Base-by-base conservation (phyloP, 53 echinoderm and acorn worm species). In the Apostichopus leukothele region DNA sequence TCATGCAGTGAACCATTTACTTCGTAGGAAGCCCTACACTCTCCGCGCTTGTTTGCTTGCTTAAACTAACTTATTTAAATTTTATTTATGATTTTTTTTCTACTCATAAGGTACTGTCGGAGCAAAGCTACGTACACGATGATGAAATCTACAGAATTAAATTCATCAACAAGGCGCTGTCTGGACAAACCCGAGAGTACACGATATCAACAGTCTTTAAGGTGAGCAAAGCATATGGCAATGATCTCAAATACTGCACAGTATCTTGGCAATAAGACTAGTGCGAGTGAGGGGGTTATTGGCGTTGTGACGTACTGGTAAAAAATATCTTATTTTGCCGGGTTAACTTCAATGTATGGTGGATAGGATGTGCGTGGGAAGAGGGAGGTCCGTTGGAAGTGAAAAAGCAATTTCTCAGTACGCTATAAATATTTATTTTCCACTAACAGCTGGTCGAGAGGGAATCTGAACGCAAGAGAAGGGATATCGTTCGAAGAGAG, bases 151-250 rank as follows among this genome's bases (percentile, higher is more conserved):
- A 95, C 80, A 87, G 90, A 71, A 91, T 76, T 1, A 76, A 19
- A 73, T 95, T 95, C 66, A 61, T 89, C 66, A 95, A 95, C 91
- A 93, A 90, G 76, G 95, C 95, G 5, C 78, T 95, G 11, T 95
- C 95, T 0, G 95, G 75, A 68, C 74, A 79, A 19, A 89, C 93
- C 22, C 59, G 90, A 52, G 77, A 90, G 22, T 95, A 93, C 74
- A 95, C 93, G 51, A 91, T 95, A 68, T 91, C 93, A 21, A 92
- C 87, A n/a, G 88, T 95, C 50, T 95, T 91, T 89, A 50, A 74
- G 86, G 86, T 86, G 25, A 86, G 84, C 7, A 57, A n/a, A 0
- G 39, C 39, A 2, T 25, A 25, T 25, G 75, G 75, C 18, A 14
- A 18, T 18, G 1, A 12, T 4, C 68, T 67, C 68, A n/a, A 67